Evolutionary conservation across 2,888 invertebrate species (phyloP).

Genomic region (Rosalia funebris): DNA sequence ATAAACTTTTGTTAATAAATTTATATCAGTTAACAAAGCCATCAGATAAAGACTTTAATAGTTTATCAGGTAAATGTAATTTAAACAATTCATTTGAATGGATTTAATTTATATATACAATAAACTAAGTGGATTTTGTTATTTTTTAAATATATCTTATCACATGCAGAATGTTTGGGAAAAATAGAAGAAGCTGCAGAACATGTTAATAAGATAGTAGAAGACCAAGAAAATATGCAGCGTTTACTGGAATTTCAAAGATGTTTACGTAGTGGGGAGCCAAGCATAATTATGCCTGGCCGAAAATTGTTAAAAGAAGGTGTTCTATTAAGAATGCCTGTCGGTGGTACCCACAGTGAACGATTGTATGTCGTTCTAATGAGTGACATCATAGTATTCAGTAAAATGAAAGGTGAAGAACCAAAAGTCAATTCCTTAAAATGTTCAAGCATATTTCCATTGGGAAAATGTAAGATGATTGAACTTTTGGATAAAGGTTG

Average conservation of each 20-base stretch:
- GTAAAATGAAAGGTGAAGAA: slow-evolving; percentile 71
- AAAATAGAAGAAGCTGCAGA: slow-evolving; percentile 75
- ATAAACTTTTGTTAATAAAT: slow-evolving; percentile 77
- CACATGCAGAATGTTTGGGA: slow-evolving; percentile 72
- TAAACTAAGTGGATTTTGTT: no score
- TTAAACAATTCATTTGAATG: background rate
- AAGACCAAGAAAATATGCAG: slow-evolving; percentile 78
- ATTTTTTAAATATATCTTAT: no score
- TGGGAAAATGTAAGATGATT: slow-evolving; percentile 75
- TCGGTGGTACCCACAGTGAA: slow-evolving; percentile 59
- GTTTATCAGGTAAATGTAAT: slow-evolving; percentile 44
- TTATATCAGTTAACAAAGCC: slow-evolving; percentile 63
- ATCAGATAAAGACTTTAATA: slow-evolving; percentile 43
- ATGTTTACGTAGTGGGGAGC: slow-evolving; percentile 70
- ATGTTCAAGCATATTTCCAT: slow-evolving; percentile 75
- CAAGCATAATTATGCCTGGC: slow-evolving; percentile 75
- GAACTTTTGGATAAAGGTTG: slow-evolving; percentile 70
- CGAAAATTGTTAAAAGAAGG: slow-evolving; percentile 78
- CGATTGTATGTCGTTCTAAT: slow-evolving; percentile 76
- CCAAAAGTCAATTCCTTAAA: slow-evolving; percentile 70
- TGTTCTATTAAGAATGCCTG: slow-evolving; percentile 61
- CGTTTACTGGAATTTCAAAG: slow-evolving; percentile 75
- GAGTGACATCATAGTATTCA: slow-evolving; percentile 79
- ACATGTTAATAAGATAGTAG: slow-evolving; percentile 78
- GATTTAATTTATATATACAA: no score